phyloP scores from a whole-genome alignment of 2,888 invertebrate species.

The Drosophila merina region DNA sequence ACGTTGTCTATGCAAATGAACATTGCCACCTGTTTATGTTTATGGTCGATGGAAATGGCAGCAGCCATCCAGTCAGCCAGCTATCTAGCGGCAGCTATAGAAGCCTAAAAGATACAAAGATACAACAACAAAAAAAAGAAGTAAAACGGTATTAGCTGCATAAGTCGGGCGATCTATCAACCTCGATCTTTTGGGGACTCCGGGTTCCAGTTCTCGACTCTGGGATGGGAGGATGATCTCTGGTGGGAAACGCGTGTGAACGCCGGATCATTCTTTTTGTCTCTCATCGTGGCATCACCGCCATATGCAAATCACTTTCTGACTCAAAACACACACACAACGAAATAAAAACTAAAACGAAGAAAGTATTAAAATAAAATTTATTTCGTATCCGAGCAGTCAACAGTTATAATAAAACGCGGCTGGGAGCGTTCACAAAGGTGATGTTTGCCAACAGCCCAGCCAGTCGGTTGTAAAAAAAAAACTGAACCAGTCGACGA shows the following conservation, averaged over 20 bases:
- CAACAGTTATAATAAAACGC: conserved; percentile 74
- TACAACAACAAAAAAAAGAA: neutral
- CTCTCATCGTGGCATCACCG: conserved; percentile 5
- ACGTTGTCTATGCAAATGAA: conserved; percentile 78
- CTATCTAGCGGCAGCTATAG: conserved; percentile 22
- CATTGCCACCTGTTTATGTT: conserved; percentile 81
- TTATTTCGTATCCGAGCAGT: conserved; percentile 68
- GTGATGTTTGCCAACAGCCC: conserved; percentile 73
- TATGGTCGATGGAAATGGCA: conserved; percentile 68
- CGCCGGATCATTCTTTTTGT: conserved; percentile 37
- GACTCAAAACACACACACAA: conserved; percentile 42
- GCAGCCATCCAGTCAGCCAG: conserved; percentile 20
- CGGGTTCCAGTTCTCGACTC: conserved; percentile 11
- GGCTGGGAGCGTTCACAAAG: conserved; percentile 75
- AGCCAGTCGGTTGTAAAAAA: conserved; percentile 58
- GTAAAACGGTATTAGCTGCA: conserved; percentile 67
- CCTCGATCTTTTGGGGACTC: conserved; percentile 31
- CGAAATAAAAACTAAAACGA: conserved; percentile 78
- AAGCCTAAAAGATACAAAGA: conserved; percentile 2
- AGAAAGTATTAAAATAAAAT: conserved; percentile 80
- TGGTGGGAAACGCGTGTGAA: conserved; percentile 77
- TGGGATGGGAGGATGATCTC: conserved; percentile 58
- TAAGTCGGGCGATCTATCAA: conserved; percentile 66
- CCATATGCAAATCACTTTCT: conserved; percentile 76
- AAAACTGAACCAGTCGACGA: conserved; percentile 53